phyloP scores from a whole-genome alignment of 2,888 invertebrate species.

The Lasius fuliginosus region DNA sequence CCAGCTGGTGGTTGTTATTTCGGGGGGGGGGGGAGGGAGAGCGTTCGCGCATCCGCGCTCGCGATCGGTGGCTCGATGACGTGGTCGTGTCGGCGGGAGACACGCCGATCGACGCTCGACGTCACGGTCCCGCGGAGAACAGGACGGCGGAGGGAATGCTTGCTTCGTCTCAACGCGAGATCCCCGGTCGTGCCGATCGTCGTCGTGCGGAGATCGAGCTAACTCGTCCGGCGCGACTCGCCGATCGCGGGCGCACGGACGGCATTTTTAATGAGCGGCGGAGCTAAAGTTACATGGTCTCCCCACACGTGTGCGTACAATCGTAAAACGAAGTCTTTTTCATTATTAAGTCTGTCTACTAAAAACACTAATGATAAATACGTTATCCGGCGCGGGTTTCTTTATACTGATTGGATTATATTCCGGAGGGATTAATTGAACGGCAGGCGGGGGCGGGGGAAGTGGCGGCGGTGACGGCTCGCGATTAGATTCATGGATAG shows the following conservation, averaged over 20 bases:
- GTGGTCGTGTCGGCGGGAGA: constrained; percentile 40
- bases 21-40: constrained; percentile 69
- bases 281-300: constrained; percentile 86
- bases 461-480: neutral
- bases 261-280: constrained; percentile 82
- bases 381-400: constrained; percentile 69
- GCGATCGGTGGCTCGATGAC: constrained; percentile 62
- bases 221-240: constrained; percentile 43
- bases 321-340: constrained; percentile 84
- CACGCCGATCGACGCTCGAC: constrained; percentile 40
- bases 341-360: constrained; percentile 73
- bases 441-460: constrained; percentile 5
- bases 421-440: constrained; percentile 61
- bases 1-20: constrained; percentile 73
- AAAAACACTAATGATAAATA: constrained; percentile 77
- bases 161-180: neutral
- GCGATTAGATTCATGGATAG: constrained; percentile 62
- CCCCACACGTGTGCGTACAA: constrained; percentile 86
- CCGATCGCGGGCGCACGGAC: constrained; percentile 69
- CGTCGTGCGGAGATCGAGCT: constrained; percentile 7
- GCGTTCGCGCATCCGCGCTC: constrained; percentile 68
- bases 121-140: constrained; percentile 14
- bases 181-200: constrained; percentile 18
- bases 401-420: constrained; percentile 71
- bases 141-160: neutral